Evolutionary conservation across 2,113 vertebrate genomes (phyloP), one percentile per base, ranked within the genome.

Genomic region (Nannobrachium achirus): DNA sequence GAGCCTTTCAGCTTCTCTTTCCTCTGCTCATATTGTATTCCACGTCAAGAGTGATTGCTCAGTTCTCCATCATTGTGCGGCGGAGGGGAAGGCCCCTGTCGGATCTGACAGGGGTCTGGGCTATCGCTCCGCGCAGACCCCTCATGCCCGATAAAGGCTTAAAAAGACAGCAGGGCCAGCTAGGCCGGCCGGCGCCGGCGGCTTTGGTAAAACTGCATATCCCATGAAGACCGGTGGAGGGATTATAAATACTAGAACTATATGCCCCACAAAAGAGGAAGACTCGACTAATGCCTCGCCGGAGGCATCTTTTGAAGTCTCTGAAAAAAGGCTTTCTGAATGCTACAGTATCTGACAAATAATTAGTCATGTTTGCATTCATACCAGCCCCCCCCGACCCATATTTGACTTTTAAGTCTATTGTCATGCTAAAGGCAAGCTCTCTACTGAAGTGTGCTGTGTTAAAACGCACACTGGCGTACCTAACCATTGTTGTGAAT

Each of bases 31-130:
- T 80, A 89, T 88, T 88, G 87, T 88, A 88, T 89, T 88, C 71
- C 72, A 80, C 66, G 67, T 89, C 89, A 88, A 80, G 70, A 90
- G 69, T 79, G 85, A 91, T 83, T 75, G 85, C 86, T 85, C 83
- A 76, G 81, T 85, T 75, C 81, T 91, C 88, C 73, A 81, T 92
- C 88, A 87, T 80, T 65, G 25, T 33, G 81, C 69, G 74, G 71
- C 16, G 51, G n/a, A 10, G 40, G 60, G 80, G 78, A 76, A 75
- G 39, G 66, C 62, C 81, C n/a, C n/a, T n/a, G 60, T 67, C 15
- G 79, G 63, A 87, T 87, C 73, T 86, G 88, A 92, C 87, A 87
- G 83, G 11, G 79, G 48, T 33, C 63, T 65, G 46, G 48, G 73
- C 77, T 86, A 89, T 89, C 88, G 48, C 62, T 60, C 72, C 1